These are phyloP conservation scores for Apomyelois bistriatella DNA, from an alignment of 2,888 invertebrate species.

Conservation along the genomic window DNA sequence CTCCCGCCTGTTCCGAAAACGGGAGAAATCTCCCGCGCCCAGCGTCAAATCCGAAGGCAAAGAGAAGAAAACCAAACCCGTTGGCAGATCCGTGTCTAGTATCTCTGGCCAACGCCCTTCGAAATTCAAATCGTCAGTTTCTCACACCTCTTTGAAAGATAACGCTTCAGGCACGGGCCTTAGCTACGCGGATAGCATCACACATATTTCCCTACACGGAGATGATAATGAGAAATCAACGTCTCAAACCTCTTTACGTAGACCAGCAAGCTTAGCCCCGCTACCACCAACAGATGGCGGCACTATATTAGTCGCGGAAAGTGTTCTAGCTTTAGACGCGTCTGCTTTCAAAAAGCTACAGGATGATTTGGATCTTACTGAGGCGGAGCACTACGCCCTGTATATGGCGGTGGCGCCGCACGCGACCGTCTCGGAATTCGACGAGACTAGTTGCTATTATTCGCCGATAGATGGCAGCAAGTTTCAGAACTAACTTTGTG, in stretches of 20 bases:
- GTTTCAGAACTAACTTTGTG: constrained; percentile 59
- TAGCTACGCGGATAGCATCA: constrained; percentile 79
- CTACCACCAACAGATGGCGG: constrained; percentile 75
- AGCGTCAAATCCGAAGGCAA: constrained; percentile 60
- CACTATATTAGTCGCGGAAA: constrained; percentile 81
- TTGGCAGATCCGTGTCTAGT: constrained; percentile 81
- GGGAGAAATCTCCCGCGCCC: constrained; percentile 68
- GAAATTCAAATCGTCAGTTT: constrained; percentile 59
- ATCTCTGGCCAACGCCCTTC: constrained; percentile 81
- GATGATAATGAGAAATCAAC: constrained; percentile 63
- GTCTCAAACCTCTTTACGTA: constrained; percentile 50
- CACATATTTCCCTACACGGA: constrained; percentile 84
- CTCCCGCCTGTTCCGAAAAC: constrained; percentile 66
- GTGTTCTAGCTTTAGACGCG: constrained; percentile 70
- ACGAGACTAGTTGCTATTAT: constrained; percentile 92
- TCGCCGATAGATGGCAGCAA: constrained; percentile 90
- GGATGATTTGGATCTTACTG: constrained; percentile 86
- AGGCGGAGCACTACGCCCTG: constrained; percentile 92
- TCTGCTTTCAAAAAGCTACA: constrained; percentile 58
- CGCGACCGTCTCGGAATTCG: constrained; percentile 92
- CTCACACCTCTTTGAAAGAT: constrained; percentile 67
- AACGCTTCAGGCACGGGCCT: constrained; percentile 61
- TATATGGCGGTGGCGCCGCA: constrained; percentile 93
- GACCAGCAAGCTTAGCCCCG: constrained; percentile 50
- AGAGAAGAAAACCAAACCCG: constrained; percentile 58